phyloP scores from a whole-genome alignment of 1,140 invertebrate genomes.

The Dermatophagoides farinae region DNA sequence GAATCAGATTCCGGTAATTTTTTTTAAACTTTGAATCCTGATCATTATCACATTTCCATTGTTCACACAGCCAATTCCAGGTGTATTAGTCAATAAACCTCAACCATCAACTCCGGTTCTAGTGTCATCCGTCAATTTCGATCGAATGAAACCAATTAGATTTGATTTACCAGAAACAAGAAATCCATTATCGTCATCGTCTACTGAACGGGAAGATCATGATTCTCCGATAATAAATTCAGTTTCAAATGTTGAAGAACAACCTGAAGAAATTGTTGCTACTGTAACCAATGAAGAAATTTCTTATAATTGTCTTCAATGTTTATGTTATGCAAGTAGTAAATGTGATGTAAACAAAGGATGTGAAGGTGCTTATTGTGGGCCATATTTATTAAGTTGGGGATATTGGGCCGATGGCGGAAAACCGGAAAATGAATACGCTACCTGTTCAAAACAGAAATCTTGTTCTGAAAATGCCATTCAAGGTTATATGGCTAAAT shows the following conservation, averaged over 20 bases:
- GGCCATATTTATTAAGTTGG: slow-evolving; percentile 64
- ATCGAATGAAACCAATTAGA: no score
- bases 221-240: no score
- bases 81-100: no score
- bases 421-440: slow-evolving; percentile 36
- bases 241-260: background rate
- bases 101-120: no score
- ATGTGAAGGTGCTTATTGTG: slow-evolving; percentile 32
- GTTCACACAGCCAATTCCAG: no score
- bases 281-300: background rate
- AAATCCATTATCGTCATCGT: background rate
- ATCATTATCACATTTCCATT: no score
- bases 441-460: slow-evolving; percentile 50
- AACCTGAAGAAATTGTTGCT: background rate
- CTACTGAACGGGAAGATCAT: background rate
- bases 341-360: slow-evolving; percentile 13
- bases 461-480: slow-evolving; percentile 49
- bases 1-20: no score
- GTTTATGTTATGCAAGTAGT: slow-evolving; percentile 12
- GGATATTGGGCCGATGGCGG: slow-evolving; percentile 50
- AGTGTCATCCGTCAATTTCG: no score
- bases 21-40: no score
- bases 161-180: background rate
- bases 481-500: slow-evolving; percentile 54
- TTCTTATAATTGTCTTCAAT: background rate